Evolutionary conservation across 2,113 vertebrate species (phyloP), one percentile per base, ranked within the genome.

Genomic region (Hypomesus transpacificus): DNA sequence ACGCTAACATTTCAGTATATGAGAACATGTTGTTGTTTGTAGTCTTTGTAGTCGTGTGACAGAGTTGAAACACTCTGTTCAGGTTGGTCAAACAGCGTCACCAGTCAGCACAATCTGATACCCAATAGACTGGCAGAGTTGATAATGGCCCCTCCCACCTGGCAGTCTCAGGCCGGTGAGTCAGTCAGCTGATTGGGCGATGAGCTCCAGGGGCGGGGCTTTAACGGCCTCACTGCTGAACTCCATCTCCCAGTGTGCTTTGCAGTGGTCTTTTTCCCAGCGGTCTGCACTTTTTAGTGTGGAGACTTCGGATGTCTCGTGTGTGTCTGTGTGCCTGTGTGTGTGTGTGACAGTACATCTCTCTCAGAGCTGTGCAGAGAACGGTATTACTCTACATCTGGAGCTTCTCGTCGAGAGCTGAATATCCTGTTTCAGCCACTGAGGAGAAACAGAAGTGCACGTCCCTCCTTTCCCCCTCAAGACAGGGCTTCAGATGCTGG

Each of bases 101-200:
- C 80, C 86, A 95, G 94, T 84, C 93, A 89, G 2, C 90, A 87
- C 71, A 88, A 88, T 88, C 91, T 95, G 93, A 93, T 95, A 88
- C 92, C 91, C 83, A 84, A 90, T 89, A 87, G 93, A 87, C 93
- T 87, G 85, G 87, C 88, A 74, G 93, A 93, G 79, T 89, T 92
- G 88, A 94, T 79, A 89, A 78, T 91, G 71, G 89, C 89, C 78
- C 80, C 89, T 59, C 88, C 87, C n/a, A 84, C 88, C 62, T 87
- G 91, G 65, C 87, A 89, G 17, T 1, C 85, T 83, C 79, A 31
- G 5, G 5, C 81, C 53, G 95, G 94, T 96, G 94, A 96, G 95
- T 96, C 88, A 28, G 68, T 75, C 20, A 17, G 69, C 64, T 14
- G 51, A 54, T 39, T 70, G 54, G 57, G 6, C 17, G 39, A 54